Evolutionary conservation across 2,113 vertebrate species (phyloP), one percentile per base, ranked within the genome.

Genomic region (Stigmatopora argus): DNA sequence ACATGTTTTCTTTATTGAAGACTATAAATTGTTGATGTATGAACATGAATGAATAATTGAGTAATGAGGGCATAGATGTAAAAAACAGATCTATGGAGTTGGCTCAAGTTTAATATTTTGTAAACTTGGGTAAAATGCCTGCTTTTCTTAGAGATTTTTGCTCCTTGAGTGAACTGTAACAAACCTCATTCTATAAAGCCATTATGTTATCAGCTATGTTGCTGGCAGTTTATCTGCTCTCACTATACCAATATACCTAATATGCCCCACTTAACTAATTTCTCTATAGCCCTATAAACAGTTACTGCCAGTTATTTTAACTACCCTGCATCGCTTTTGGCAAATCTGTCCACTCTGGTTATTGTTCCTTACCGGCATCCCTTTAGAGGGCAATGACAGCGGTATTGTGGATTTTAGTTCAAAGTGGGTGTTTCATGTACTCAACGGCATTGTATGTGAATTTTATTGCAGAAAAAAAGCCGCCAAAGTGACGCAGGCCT

Each of bases 401-500:
- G 12, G 38, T 21, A 38, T n/a, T 61, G 35, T 61, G 44, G 69
- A 79, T 82, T 80, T 8, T 73, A 76, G 34, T 61, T 26, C 17
- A 21, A 49, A 63, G 59, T 18, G 67, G 67, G 65, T 34, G 2
- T 75, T 65, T 69, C 60, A 65, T 62, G 56, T 23, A 44, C 76
- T 78, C 82, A 65, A 80, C 78, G 17, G 46, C 47, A 74, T 83
- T 74, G 64, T 67, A 71, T 34, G 79, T 70, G 23, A 0, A 64
- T 74, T 80, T 78, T 79, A 80, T 83, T 86, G 77, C 81, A 85
- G 82, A 38, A 15, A 63, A 63, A 52, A 73, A 73, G 59, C 46
- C 34, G 13, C 21, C 35, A 64, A 13, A 12, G 0, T 45, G 64
- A 67, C 49, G 72, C 49, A 38, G 11, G 17, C 48, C n/a, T 51